Evolutionary conservation across 1,140 invertebrate species (phyloP).

Genomic region (Bombus balteatus): DNA sequence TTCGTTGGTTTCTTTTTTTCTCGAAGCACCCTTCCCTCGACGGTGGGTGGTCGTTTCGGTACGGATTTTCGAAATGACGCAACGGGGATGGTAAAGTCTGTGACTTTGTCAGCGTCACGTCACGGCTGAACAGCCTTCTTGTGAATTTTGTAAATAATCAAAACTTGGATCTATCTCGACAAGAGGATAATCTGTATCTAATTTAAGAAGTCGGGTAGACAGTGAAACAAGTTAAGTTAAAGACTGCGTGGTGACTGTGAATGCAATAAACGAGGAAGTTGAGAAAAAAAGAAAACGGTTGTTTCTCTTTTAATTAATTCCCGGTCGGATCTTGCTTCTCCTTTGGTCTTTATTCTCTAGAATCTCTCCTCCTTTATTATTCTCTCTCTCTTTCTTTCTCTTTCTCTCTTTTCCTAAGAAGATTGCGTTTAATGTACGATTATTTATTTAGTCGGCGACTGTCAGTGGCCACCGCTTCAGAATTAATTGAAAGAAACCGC

Average conservation of each 20-base stretch:
- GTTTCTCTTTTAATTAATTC: conserved; percentile 30
- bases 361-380: neutral
- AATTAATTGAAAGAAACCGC: conserved; percentile 46
- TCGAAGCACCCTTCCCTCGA: neutral
- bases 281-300: neutral
- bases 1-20: neutral
- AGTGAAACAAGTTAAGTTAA: neutral
- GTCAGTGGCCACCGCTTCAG: neutral
- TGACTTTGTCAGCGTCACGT: conserved; percentile 11
- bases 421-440: conserved; percentile 19
- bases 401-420: neutral
- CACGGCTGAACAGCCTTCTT: neutral
- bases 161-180: neutral
- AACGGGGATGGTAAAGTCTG: neutral
- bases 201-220: neutral
- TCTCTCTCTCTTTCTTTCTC: neutral
- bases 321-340: conserved; percentile 7
- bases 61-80: neutral
- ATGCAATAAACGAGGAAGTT: conserved; percentile 23
- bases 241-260: conserved; percentile 8
- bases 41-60: conserved; percentile 31
- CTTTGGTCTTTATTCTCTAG: neutral
- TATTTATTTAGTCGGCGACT: conserved; percentile 31
- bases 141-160: conserved; percentile 5
- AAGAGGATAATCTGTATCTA: neutral